Conservation (phyloP, 2,888 invertebrate species). For the Philereme transversata region DNA sequence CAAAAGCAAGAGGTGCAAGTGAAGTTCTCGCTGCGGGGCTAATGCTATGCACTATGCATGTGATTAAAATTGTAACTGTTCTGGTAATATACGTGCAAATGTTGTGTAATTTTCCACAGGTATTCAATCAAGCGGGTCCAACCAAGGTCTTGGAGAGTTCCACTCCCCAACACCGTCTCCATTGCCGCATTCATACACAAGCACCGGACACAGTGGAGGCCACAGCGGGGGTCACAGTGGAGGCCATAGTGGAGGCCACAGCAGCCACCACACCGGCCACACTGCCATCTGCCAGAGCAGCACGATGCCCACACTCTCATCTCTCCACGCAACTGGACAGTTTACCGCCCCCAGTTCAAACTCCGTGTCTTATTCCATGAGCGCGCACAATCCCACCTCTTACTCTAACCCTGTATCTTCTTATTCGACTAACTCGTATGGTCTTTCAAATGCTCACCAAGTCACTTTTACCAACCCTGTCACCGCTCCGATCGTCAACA, state of each 20-base stretch:
- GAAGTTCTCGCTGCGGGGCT: too few species aligned
- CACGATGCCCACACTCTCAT: conserved; percentile 86
- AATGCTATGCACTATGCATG: too few species aligned
- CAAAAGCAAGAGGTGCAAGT: too few species aligned
- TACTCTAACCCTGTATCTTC: conserved; percentile 81
- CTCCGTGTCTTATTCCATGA: conserved; percentile 78
- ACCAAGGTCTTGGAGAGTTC: conserved; percentile 87
- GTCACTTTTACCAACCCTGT: conserved; percentile 80
- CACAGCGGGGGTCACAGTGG: conserved; percentile 37
- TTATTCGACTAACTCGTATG: conserved; percentile 73
- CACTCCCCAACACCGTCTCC: conserved; percentile 85
- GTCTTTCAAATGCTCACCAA: conserved; percentile 79
- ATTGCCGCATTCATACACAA: conserved; percentile 82
- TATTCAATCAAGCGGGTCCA: conserved; percentile 87
- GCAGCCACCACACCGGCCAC: conserved; percentile 50
- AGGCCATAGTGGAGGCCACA: conserved; percentile 36
- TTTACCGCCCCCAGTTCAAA: conserved; percentile 78
- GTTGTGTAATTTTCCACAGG: conserved; percentile 54
- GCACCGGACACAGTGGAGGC: conserved; percentile 53
- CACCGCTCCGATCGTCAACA: conserved; percentile 76
- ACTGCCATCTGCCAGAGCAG: conserved; percentile 84
- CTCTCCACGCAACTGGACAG: conserved; percentile 75
- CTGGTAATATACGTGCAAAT: conserved; percentile 2
- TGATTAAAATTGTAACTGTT: too few species aligned
- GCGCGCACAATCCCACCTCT: conserved; percentile 78